Percentiles rank a stretch among this genome's conserved stretches.
These are phyloP conservation scores for Catotricha subobsoleta DNA, from an alignment of 2,888 invertebrate genomes.

Conservation along the genomic window DNA sequence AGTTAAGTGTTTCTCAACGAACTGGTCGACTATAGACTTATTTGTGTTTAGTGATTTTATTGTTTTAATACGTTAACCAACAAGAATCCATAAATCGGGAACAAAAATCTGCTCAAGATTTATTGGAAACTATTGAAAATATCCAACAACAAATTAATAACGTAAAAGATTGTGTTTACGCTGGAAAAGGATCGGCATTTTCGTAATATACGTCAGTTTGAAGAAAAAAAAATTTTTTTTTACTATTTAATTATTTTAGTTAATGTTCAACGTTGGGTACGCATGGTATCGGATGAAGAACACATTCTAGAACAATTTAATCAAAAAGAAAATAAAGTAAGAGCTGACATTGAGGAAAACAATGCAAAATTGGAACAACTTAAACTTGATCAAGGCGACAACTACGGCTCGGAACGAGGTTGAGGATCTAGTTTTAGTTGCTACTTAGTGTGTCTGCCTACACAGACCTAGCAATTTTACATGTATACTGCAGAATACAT, in stretches of 20 bases:
- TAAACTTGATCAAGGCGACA: conserved; percentile 58
- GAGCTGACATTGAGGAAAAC: conserved; percentile 71
- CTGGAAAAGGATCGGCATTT: too few relatives aligned
- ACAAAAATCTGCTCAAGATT: too few relatives aligned
- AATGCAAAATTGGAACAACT: conserved; percentile 65
- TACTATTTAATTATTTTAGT: conserved; percentile 37
- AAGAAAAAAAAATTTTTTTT: conserved; percentile 95
- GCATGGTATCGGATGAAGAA: conserved; percentile 80
- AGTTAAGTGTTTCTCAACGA: too few relatives aligned
- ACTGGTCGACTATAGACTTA: too few relatives aligned
- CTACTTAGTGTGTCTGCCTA: too few relatives aligned
- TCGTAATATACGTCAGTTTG: conserved; percentile 98
- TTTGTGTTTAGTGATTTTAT: too few relatives aligned
- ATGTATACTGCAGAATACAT: too few relatives aligned
- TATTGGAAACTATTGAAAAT: conserved; percentile 74
- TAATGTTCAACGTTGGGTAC: conserved; percentile 86
- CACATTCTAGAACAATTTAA: conserved; percentile 64
- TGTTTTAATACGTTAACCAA: too few relatives aligned
- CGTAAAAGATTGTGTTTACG: conserved; percentile 92
- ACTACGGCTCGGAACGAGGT: conserved; percentile 61
- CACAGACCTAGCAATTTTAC: too few relatives aligned
- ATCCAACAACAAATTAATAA: conserved; percentile 91
- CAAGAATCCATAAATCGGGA: too few relatives aligned
- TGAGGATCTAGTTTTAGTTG: too few relatives aligned
- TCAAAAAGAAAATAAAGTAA: conserved; percentile 54